These are phyloP conservation scores for Margarornis squamiger DNA, from an alignment of 2,797 vertebrate genomes.

Conservation along the genomic window DNA sequence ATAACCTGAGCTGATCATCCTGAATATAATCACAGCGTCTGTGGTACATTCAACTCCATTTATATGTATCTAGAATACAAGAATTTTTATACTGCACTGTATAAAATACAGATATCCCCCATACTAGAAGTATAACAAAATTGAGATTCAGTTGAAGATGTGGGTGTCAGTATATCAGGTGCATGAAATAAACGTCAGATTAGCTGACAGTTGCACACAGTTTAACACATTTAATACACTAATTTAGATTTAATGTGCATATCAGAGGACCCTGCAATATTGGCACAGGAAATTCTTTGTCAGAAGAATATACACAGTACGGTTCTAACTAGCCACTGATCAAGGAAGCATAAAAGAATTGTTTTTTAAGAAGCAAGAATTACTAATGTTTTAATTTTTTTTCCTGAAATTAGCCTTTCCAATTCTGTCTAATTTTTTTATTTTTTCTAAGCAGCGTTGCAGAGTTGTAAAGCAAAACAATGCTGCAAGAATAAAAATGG, in stretches of 20 bases:
- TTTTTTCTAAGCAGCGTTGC: not conserved
- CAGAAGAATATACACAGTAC: not conserved
- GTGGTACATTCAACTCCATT: not conserved
- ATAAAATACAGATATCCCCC: not conserved
- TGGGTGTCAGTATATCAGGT: slow-evolving; percentile 14
- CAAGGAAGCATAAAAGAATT: slow-evolving; percentile 8
- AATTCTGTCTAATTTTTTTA: not conserved
- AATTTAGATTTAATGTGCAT: slow-evolving; percentile 48
- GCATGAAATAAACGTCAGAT: not conserved
- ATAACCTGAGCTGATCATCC: not conserved
- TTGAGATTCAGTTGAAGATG: not conserved
- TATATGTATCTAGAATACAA: not conserved
- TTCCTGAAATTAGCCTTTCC: not conserved
- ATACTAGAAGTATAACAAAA: not conserved
- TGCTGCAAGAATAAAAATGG: not conserved
- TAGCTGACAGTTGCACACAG: not conserved
- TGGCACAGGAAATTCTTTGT: slow-evolving; percentile 1
- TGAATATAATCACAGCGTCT: not conserved
- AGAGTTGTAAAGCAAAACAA: not conserved
- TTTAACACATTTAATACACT: slow-evolving; percentile 26
- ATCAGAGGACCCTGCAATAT: not conserved
- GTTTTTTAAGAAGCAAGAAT: not conserved
- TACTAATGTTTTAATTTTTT: not conserved
- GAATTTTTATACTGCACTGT: not conserved
- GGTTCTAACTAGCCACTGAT: slow-evolving; percentile 29